phyloP scores from a whole-genome alignment of 1,140 invertebrate genomes.

The Brachystomella parvula region DNA sequence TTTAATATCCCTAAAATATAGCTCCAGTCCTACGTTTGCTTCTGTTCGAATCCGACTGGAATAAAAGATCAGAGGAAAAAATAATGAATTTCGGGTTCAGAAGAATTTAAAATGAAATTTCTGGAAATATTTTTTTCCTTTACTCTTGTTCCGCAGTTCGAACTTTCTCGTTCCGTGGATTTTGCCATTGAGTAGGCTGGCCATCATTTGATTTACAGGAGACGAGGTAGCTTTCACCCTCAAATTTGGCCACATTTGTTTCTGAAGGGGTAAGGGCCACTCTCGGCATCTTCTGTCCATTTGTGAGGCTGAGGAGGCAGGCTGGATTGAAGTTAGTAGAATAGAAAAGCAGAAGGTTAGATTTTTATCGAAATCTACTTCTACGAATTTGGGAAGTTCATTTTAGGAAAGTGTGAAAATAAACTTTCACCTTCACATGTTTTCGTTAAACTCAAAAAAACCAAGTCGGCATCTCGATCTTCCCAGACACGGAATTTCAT shows the following conservation, averaged over 20 bases:
- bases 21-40: slow-evolving; percentile 25
- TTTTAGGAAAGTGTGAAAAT: neutral
- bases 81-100: neutral
- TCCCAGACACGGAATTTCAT: neutral
- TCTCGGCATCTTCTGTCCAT: slow-evolving; percentile 19
- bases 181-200: slow-evolving; percentile 23
- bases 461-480: neutral
- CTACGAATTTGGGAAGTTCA: neutral
- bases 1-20: slow-evolving; percentile 34
- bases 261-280: slow-evolving; percentile 31
- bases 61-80: slow-evolving; percentile 2
- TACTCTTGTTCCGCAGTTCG: slow-evolving; percentile 25
- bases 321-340: slow-evolving; percentile 16
- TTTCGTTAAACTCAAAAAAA: neutral
- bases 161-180: slow-evolving; percentile 24
- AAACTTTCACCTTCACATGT: neutral
- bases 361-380: neutral
- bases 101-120: neutral
- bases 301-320: slow-evolving; percentile 27
- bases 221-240: slow-evolving; percentile 37
- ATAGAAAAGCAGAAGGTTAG: neutral
- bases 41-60: slow-evolving; percentile 33
- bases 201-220: slow-evolving; percentile 27
- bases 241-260: slow-evolving; percentile 33
- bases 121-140: slow-evolving; percentile 1